Conservation (phyloP, 2,113 vertebrate genomes). For the Xenotilapia leptura region DNA sequence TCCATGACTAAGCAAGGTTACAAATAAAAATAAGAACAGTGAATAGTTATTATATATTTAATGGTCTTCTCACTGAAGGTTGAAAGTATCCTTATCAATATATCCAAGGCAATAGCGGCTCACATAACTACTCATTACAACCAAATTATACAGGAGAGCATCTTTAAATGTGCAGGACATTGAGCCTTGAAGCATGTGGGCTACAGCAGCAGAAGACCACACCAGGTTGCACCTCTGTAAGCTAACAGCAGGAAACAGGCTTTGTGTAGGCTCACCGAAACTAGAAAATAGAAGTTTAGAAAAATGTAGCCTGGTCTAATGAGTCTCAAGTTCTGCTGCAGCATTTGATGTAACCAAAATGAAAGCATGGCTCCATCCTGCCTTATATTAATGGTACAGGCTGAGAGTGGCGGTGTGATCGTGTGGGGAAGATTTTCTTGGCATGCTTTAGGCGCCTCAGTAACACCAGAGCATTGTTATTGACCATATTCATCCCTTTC, state of each 20-base stretch:
- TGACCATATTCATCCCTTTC: neutral
- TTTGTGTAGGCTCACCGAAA: neutral
- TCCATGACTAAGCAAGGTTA: neutral
- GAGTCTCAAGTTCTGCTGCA: neutral
- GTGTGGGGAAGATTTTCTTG: neutral
- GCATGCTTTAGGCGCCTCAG: neutral
- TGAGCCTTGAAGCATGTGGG: neutral
- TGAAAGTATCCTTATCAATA: neutral
- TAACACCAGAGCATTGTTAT: neutral
- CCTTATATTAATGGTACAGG: neutral
- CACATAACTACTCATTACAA: neutral
- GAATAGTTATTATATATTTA: neutral
- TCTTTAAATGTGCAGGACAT: neutral
- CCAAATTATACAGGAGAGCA: neutral
- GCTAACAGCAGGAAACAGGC: neutral
- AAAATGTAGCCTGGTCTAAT: neutral
- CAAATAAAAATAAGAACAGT: neutral
- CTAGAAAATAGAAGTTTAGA: neutral
- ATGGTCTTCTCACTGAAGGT: neutral
- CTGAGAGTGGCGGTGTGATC: neutral
- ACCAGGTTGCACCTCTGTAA: neutral
- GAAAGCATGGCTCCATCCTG: neutral
- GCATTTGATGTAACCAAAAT: neutral
- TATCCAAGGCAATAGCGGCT: neutral
- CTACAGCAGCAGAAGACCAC: neutral